Evolutionary conservation across 1,140 invertebrate species (phyloP), one percentile per base, ranked within the genome.

Genomic region (Zaprionus vittiger): DNA sequence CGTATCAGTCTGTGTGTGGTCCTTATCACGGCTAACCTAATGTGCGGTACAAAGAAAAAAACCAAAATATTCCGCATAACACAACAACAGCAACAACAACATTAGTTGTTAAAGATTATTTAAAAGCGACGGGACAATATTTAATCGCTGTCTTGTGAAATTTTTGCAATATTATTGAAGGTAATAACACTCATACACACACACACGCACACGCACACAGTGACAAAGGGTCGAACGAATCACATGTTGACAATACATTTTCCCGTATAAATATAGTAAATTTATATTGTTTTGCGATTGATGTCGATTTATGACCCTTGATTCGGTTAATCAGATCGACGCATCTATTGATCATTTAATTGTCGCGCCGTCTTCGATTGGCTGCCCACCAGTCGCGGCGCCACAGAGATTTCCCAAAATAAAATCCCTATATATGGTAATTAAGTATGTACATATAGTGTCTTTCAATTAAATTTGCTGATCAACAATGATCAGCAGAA

Each of bases 11-110:
- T 64, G 60, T 75, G 79, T 84, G 81, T 84, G 81, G 81, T 85
- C 78, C 82, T 84, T 84, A 84, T 86, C 84, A 59, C 60, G 38
- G n/a, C 60, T 14, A 78, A 80, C 61, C 77, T 54, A 55, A 62
- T 75, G 62, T 83, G 65, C 61, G 61, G 80, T 79, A 69, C 73
- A 86, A 79, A 86, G 20, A 73, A 86, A 76, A 86, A 60, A 81
- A 78, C 49, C 37, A 61, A 56, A 69, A 67, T 52, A 55, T 47
- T 68, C 28, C 37, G 61, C 20, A 69, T 55, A 34, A n/a, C 37
- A 69, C 26, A 69, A 17, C 20, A 61, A 11, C 28, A 52, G 26
- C 20, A 59, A 28, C 56, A 31, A 41, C 22, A 55, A 15, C 14
- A 34, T 24, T 31, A 69, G 31, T 38, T 57, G 24, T 24, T 38